Conservation (phyloP, 2,888 invertebrate genomes). For the Calliopum simillimum region DNA sequence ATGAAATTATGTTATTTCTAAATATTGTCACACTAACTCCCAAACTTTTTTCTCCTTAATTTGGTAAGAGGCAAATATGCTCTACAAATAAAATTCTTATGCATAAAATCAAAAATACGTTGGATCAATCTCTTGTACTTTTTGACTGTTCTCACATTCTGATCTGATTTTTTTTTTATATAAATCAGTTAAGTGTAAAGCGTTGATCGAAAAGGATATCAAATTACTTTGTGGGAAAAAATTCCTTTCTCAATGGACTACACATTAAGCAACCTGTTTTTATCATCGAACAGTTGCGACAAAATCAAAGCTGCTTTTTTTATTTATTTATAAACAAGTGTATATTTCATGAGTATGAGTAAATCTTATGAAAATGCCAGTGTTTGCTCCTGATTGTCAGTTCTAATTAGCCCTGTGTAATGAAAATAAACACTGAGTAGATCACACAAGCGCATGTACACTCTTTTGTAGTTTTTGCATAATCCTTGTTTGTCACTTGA, state of each 20-base stretch:
- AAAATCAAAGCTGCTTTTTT: slow-evolving; percentile 51
- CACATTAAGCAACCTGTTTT: slow-evolving; percentile 14
- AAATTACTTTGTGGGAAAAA: slow-evolving; percentile 56
- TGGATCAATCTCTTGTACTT: too few species aligned
- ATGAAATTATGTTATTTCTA: too few species aligned
- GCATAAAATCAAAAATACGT: too few species aligned
- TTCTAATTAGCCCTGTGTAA: slow-evolving; percentile 50
- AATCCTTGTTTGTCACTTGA: too few species aligned
- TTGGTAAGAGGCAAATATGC: too few species aligned
- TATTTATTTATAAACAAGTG: slow-evolving; percentile 34
- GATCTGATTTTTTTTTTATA: neutral
- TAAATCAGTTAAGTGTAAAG: slow-evolving; percentile 61
- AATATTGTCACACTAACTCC: too few species aligned
- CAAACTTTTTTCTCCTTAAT: too few species aligned
- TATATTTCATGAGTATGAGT: slow-evolving; percentile 53
- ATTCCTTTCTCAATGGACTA: slow-evolving; percentile 43
- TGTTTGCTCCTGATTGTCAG: slow-evolving; percentile 58
- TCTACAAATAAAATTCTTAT: too few species aligned
- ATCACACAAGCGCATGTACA: too few species aligned
- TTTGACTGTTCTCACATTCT: too few species aligned
- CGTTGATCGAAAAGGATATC: slow-evolving; percentile 52
- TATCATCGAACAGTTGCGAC: slow-evolving; percentile 38
- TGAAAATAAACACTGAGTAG: neutral
- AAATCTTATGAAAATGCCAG: slow-evolving; percentile 44
- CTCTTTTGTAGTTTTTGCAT: too few species aligned